These are phyloP conservation scores for Ficedula albicollis DNA, from an alignment of 2,797 vertebrate genomes.

Conservation along the genomic window DNA sequence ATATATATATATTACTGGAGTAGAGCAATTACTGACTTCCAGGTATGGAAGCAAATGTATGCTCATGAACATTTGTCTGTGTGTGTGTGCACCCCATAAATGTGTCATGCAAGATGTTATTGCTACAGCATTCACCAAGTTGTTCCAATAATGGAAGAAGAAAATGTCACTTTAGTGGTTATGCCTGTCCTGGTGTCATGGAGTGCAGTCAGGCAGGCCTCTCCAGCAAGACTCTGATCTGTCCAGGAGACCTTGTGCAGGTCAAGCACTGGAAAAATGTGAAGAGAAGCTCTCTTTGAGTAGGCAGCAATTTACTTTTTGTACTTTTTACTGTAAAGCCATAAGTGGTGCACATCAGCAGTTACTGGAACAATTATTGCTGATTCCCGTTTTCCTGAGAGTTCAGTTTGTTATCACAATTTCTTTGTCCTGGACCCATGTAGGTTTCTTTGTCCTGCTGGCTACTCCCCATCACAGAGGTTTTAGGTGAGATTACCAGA, in stretches of 20 bases:
- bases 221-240: neutral
- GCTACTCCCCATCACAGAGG: neutral
- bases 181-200: neutral
- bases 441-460: neutral
- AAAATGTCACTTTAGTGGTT: neutral
- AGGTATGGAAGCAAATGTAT: neutral
- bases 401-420: neutral
- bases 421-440: neutral
- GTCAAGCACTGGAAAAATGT: neutral
- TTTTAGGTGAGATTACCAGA: neutral
- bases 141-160: fast-evolving
- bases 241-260: neutral
- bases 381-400: neutral
- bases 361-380: neutral
- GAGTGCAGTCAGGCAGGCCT: fast-evolving
- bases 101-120: neutral
- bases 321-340: neutral
- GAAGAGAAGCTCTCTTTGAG: neutral
- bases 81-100: neutral
- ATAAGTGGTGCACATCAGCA: fast-evolving
- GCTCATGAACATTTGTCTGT: neutral
- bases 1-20: neutral
- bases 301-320: neutral
- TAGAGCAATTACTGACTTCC: neutral
- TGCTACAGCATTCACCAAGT: neutral